These are phyloP conservation scores for Pentamera pediparva DNA, from an alignment of 53 echinoderm and acorn worm species.

Conservation along the genomic window DNA sequence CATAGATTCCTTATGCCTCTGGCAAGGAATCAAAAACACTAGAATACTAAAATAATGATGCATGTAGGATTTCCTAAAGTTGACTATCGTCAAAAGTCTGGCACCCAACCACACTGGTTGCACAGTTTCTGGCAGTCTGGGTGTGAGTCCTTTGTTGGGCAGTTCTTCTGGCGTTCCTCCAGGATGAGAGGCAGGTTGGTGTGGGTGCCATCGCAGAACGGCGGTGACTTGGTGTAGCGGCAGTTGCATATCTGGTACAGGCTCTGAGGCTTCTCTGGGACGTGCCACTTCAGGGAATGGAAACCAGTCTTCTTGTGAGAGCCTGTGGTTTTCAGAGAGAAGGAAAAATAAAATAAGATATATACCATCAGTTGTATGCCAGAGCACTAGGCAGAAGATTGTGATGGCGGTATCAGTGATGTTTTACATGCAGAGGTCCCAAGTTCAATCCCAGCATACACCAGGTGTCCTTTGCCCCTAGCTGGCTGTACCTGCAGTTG, in stretches of 20 bases:
- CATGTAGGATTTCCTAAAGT: too few relatives aligned
- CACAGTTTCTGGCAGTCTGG: constrained; percentile 67
- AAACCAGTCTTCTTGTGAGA: constrained; percentile 87
- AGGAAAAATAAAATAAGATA: neutral
- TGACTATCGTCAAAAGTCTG: constrained; percentile 78
- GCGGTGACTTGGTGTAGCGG: constrained; percentile 86
- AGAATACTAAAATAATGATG: too few relatives aligned
- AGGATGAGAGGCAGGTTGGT: constrained; percentile 64
- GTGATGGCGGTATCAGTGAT: too few relatives aligned
- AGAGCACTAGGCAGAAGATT: neutral
- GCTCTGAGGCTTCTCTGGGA: constrained; percentile 77
- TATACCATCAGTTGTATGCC: neutral
- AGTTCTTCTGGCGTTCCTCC: constrained; percentile 50
- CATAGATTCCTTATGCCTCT: too few relatives aligned
- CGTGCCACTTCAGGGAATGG: constrained; percentile 80
- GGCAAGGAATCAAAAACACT: too few relatives aligned
- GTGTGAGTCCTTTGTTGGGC: constrained; percentile 31
- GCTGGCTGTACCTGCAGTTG: too few relatives aligned
- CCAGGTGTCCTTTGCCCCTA: too few relatives aligned
- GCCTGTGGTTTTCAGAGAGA: too few relatives aligned
- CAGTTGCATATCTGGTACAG: constrained; percentile 88
- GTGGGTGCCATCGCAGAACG: constrained; percentile 95
- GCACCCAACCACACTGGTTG: constrained; percentile 84
- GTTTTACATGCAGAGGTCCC: too few relatives aligned
- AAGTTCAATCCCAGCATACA: too few relatives aligned